Evolutionary conservation across 1,140 invertebrate genomes (phyloP).

Genomic region (Popillia japonica): DNA sequence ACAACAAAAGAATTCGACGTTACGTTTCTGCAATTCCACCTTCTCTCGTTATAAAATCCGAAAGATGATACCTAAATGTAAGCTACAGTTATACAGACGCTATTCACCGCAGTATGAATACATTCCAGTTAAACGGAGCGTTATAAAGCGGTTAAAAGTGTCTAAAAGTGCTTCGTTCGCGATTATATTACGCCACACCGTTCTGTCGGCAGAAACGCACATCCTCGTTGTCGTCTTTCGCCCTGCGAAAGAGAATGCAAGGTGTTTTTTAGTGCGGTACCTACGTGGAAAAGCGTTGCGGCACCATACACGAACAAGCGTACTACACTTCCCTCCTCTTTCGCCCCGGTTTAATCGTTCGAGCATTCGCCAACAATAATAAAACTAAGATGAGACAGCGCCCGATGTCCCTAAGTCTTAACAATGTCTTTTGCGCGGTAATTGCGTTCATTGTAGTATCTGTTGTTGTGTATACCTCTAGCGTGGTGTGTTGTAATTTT

Average conservation of each 20-base stretch:
- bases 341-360: not conserved
- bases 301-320: not conserved
- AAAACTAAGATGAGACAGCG: not conserved
- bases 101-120: not conserved
- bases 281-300: not conserved
- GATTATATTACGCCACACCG: not conserved
- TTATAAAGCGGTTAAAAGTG: conserved; percentile 18
- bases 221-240: not conserved
- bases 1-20: too few relatives aligned
- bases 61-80: too few relatives aligned
- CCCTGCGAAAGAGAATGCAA: not conserved
- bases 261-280: not conserved
- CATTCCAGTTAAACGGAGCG: conserved; percentile 2
- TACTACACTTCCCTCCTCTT: not conserved
- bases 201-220: not conserved
- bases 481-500: not conserved
- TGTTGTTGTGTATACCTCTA: not conserved
- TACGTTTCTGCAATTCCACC: too few relatives aligned
- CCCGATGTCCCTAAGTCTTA: not conserved
- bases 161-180: not conserved
- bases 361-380: not conserved
- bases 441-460: conserved; percentile 14
- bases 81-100: not conserved
- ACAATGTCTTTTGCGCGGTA: conserved; percentile 17
- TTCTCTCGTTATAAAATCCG: too few relatives aligned